These are phyloP conservation scores for Neopipo cinnamomea DNA, from an alignment of 2,113 vertebrate genomes.

Conservation along the genomic window DNA sequence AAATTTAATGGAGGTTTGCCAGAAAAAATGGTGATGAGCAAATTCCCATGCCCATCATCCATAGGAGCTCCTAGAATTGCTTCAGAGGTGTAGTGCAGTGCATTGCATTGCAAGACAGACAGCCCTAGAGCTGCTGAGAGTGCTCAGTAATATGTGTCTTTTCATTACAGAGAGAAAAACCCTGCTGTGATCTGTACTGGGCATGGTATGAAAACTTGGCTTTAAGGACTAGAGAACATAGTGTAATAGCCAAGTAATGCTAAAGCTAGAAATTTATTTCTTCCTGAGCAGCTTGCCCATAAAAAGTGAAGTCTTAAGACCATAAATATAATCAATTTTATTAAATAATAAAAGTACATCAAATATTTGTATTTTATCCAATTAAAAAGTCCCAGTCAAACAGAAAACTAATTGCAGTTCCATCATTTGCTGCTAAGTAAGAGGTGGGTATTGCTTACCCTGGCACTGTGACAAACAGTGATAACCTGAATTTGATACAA, in stretches of 20 bases:
- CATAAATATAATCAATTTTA: slow-evolving; percentile 69
- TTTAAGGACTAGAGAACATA: not conserved
- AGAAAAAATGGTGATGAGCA: not conserved
- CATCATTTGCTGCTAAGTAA: slow-evolving; percentile 48
- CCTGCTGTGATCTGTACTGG: not conserved
- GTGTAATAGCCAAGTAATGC: not conserved
- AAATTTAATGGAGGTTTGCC: not conserved
- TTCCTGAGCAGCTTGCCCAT: not conserved
- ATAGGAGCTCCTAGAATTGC: not conserved
- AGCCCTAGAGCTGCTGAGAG: not conserved
- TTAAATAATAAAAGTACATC: slow-evolving; percentile 69
- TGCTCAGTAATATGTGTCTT: not conserved
- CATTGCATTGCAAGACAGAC: not conserved
- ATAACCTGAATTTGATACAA: slow-evolving; percentile 52
- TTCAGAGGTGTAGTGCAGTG: not conserved
- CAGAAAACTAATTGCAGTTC: slow-evolving; percentile 39
- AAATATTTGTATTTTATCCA: slow-evolving; percentile 47
- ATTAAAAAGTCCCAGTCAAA: slow-evolving; percentile 57
- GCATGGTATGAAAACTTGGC: not conserved
- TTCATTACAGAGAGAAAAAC: not conserved
- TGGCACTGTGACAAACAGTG: slow-evolving; percentile 43
- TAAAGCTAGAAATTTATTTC: not conserved
- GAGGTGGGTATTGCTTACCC: slow-evolving; percentile 58
- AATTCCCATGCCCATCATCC: not conserved
- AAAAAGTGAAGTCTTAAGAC: slow-evolving; percentile 44